Evolutionary conservation across 92 coral and sea anemone genomes (phyloP).

Genomic region (Porites lobata): DNA sequence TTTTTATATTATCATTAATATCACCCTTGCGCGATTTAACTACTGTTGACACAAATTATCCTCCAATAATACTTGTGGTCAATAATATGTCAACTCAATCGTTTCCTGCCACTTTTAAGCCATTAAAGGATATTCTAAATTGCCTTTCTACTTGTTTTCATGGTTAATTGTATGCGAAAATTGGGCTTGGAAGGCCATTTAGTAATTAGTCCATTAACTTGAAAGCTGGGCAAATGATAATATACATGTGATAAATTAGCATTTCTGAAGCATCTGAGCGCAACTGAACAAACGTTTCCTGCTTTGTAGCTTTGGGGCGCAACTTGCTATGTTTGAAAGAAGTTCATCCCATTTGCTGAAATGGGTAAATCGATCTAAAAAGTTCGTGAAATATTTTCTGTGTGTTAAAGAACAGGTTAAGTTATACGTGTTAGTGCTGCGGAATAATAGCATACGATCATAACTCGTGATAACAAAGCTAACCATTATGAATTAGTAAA

Average conservation of each 20-base stretch:
- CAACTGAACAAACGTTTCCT: neutral
- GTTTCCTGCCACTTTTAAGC: constrained; percentile 51
- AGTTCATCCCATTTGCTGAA: neutral
- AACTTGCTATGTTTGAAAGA: neutral
- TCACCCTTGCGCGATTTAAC: constrained; percentile 22
- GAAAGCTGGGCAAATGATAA: constrained; percentile 37
- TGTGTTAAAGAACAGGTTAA: neutral
- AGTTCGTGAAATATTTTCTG: neutral
- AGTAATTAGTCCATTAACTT: constrained; percentile 75
- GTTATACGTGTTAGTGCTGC: neutral
- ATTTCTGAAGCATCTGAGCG: constrained; percentile 36
- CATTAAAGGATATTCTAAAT: constrained; percentile 55
- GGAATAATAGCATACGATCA: constrained; percentile 3
- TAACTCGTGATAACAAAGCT: constrained; percentile 10
- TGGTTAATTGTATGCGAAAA: constrained; percentile 66
- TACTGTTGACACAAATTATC: constrained; percentile 36
- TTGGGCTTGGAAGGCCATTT: constrained; percentile 64
- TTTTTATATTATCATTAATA: constrained; percentile 20
- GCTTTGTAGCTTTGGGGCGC: neutral
- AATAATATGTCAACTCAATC: constrained; percentile 44
- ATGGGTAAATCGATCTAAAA: neutral
- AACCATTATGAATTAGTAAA: neutral
- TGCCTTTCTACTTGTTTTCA: constrained; percentile 38
- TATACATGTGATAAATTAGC: constrained; percentile 29
- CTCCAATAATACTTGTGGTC: constrained; percentile 25